Base-by-base conservation (phyloP, 2,797 vertebrate species). In the Peromyscus nudipes region DNA sequence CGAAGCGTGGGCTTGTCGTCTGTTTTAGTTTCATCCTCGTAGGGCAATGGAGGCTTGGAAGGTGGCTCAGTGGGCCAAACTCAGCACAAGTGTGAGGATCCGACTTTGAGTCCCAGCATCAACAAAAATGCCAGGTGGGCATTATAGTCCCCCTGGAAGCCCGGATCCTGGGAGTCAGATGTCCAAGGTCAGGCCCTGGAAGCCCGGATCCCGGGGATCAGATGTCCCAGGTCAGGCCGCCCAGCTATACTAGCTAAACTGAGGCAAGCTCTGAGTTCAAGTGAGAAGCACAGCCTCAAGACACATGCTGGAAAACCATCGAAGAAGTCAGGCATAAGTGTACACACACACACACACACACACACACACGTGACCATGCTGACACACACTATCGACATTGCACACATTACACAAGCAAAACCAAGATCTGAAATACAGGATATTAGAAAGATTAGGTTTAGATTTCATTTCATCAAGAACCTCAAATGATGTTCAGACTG, bases 21-120 rank as follows among this genome's bases (percentile, higher is more conserved):
- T 94, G 52, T 67, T 73, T 95, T 71, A 23, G 17, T 89, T 94
- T 97, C 80, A 77, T 16, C 27, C 16, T 60, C 52, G 71, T 17
- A 82, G 5, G 9, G 5, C 31, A 34, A 3, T 71, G 52, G 46
- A 37, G 21, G 34, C 7, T 11, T 17, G 6, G 31, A 52, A 71
- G 46, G 27, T n/a, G 34, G 17, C 43, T n/a, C 31, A 52, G 82
- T 34, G 43, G 3, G 62, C 40, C 49, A 52, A 69, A 69, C 21
- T 34, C 65, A 86, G 12, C 1, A 69, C 65, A 27, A 85, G 43
- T 29, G 12, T 85, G 64, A 85, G 11, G 10, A 23, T 2, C 2
- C 34, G 43, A 67, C 40, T 49, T 52, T 52, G 43, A 49, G 12
- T 6, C 1, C 43, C 65, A 25, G 64, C 34, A 86, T 34, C 31